Percentiles rank a stretch among this genome's conserved stretches.
These are phyloP conservation scores for Astropecten irregularis DNA, from an alignment of 53 echinoderm and acorn worm species.

Conservation along the genomic window DNA sequence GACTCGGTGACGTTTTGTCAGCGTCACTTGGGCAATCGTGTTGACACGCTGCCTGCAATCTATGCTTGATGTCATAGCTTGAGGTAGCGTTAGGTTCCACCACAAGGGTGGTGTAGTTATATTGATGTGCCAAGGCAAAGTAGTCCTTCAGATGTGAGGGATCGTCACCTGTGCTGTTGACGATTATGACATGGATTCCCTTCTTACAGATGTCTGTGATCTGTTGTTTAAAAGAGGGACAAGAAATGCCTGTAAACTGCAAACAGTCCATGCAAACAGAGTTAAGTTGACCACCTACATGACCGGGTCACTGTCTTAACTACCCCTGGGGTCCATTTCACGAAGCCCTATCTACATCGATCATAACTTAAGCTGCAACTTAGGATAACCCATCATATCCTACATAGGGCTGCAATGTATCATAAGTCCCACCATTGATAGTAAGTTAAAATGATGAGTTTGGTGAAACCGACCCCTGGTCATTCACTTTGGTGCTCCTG, in stretches of 20 bases:
- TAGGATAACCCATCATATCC: too few relatives aligned
- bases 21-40: background rate
- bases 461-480: too few relatives aligned
- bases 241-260: too few relatives aligned
- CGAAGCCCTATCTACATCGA: too few relatives aligned
- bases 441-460: too few relatives aligned
- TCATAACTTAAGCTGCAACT: too few relatives aligned
- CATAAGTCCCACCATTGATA: too few relatives aligned
- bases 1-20: background rate
- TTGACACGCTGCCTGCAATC: background rate
- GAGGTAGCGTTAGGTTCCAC: slow-evolving; percentile 53
- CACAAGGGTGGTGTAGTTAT: slow-evolving; percentile 63
- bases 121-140: slow-evolving; percentile 42
- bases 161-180: slow-evolving; percentile 51
- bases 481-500: too few relatives aligned
- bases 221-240: slow-evolving; percentile 14
- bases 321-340: background rate
- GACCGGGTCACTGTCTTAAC: too few relatives aligned
- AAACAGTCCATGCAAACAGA: too few relatives aligned
- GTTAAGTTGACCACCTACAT: too few relatives aligned
- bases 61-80: background rate
- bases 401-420: too few relatives aligned
- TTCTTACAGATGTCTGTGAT: slow-evolving; percentile 26
- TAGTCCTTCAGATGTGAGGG: slow-evolving; percentile 42
- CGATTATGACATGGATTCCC: slow-evolving; percentile 41